Percentiles rank a stretch among this genome's conserved stretches.
phyloP scores from a whole-genome alignment of 1,140 invertebrate species.

The Aphaenogaster rudis region DNA sequence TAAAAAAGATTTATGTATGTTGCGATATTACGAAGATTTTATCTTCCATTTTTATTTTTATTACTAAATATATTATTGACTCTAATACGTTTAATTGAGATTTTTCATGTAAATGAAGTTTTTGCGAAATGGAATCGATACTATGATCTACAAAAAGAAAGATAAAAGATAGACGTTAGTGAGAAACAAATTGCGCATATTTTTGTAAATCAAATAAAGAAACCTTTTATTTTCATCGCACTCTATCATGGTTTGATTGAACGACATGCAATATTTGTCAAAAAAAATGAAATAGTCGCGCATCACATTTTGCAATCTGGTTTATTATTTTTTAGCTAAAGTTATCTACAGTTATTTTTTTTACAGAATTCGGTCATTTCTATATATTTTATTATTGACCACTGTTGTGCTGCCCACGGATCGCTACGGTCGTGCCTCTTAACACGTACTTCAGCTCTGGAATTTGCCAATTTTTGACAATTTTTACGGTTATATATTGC shows the following conservation, averaged over 20 bases:
- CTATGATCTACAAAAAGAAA: background rate
- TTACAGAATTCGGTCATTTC: background rate
- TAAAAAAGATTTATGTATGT: background rate
- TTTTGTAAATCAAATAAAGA: conserved; percentile 21
- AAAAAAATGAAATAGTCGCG: background rate
- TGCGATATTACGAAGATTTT: background rate
- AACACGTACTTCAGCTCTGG: too few species aligned
- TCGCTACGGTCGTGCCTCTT: too few species aligned
- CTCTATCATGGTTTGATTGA: conserved; percentile 30
- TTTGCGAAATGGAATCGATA: background rate
- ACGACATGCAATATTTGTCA: conserved; percentile 25
- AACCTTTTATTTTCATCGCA: conserved; percentile 3
- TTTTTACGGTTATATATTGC: too few species aligned
- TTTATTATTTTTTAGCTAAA: conserved; percentile 19
- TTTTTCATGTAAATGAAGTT: background rate
- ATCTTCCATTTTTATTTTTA: background rate
- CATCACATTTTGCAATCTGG: background rate
- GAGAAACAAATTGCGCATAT: conserved; percentile 16
- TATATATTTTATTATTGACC: background rate
- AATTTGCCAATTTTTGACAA: too few species aligned
- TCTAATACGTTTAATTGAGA: background rate
- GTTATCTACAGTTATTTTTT: conserved; percentile 23
- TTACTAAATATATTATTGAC: background rate
- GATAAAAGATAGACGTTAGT: background rate
- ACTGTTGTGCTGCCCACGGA: too few species aligned